Conservation (phyloP, 2,797 vertebrate species). For the Chlorospingus semifuscus region DNA sequence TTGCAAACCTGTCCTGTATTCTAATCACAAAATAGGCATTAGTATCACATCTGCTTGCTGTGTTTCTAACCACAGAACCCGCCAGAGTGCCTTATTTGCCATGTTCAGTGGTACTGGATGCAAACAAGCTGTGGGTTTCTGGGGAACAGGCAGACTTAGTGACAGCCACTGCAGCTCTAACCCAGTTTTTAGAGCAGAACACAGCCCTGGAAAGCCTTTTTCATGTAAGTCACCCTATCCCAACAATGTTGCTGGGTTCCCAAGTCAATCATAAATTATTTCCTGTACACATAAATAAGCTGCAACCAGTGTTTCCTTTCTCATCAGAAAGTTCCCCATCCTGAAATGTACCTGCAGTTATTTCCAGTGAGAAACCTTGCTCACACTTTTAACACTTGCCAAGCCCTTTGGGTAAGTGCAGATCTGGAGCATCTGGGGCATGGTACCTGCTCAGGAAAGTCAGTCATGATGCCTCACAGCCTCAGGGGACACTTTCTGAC, state of each 20-base stretch:
- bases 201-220: background rate
- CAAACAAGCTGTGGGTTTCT: background rate
- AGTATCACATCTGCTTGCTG: fast-evolving
- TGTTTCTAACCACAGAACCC: background rate
- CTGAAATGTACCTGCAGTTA: background rate
- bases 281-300: background rate
- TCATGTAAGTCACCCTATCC: background rate
- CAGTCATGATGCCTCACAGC: background rate
- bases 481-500: background rate
- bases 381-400: fast-evolving
- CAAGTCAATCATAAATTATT: background rate
- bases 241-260: background rate
- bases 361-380: background rate
- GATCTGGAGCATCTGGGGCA: background rate
- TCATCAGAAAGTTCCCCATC: background rate
- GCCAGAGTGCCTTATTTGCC: background rate
- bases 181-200: background rate
- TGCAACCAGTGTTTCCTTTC: background rate
- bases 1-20: background rate
- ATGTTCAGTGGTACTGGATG: background rate
- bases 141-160: background rate
- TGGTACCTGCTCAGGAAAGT: background rate
- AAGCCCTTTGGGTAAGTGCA: background rate
- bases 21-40: background rate
- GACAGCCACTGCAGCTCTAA: fast-evolving